Evolutionary conservation across 2,888 invertebrate species (phyloP).

Genomic region (Philhelius pedissequus): DNA sequence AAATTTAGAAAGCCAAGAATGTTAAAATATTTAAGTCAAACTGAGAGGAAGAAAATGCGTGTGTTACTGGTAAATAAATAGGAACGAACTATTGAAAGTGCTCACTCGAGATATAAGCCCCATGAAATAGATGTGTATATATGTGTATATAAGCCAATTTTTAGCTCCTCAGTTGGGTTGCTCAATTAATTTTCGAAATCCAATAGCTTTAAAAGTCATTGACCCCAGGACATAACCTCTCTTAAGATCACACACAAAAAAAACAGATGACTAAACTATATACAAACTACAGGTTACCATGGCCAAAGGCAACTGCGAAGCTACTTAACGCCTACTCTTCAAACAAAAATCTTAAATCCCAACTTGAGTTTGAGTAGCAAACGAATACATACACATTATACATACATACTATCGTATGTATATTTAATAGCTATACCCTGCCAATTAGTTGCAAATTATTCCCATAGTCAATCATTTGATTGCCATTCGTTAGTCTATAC

Average conservation of each 20-base stretch:
- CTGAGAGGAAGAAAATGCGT: no score
- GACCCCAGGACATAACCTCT: not conserved
- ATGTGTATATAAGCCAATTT: no score
- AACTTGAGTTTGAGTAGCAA: not conserved
- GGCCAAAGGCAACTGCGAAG: not conserved
- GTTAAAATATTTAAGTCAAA: no score
- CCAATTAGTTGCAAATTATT: constrained; percentile 62
- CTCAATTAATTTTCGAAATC: no score
- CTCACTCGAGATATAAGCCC: no score
- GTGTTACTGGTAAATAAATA: no score
- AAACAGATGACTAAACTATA: not conserved
- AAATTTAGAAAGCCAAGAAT: no score
- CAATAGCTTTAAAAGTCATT: no score
- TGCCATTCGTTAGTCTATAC: constrained; percentile 45
- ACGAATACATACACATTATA: constrained; percentile 34
- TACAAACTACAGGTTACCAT: not conserved
- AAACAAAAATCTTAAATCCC: not conserved
- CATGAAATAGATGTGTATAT: no score
- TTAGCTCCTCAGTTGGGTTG: no score
- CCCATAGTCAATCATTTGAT: constrained; percentile 53
- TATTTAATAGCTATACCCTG: constrained; percentile 24
- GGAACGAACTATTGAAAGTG: no score
- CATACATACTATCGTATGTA: no score
- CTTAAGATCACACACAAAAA: not conserved
- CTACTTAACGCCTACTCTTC: constrained; percentile 31